A percentile compares a stretch with the other conserved stretches of the same genome.
Conservation (phyloP, 2,888 invertebrate genomes). For the Coleophora deauratella region DNA sequence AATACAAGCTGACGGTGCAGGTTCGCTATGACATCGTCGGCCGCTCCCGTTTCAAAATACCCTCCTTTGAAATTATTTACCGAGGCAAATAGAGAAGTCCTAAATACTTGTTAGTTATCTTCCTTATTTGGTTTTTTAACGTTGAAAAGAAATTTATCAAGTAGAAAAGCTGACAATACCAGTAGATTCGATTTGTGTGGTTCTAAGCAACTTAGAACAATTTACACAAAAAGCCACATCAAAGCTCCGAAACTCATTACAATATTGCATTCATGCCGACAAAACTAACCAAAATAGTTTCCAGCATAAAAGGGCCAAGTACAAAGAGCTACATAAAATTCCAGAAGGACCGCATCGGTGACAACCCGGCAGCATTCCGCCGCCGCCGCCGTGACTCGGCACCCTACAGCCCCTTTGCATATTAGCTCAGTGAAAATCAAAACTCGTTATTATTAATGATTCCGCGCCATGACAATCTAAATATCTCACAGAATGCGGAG, state of each 20-base stretch:
- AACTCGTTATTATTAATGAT: slow-evolving; percentile 72
- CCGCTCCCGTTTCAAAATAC: slow-evolving; percentile 17
- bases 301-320: slow-evolving; percentile 58
- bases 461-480: slow-evolving; percentile 66
- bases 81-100: no score
- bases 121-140: no score
- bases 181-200: no score
- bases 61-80: neutral
- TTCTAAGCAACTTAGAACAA: no score
- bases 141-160: no score
- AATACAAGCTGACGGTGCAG: slow-evolving; percentile 71
- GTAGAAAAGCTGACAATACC: no score
- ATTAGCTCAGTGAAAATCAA: slow-evolving; percentile 71
- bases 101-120: no score
- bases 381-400: slow-evolving; percentile 60
- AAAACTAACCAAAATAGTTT: slow-evolving; percentile 63
- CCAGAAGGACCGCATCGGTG: slow-evolving; percentile 63
- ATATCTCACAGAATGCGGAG: slow-evolving; percentile 50
- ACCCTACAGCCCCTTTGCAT: slow-evolving; percentile 63
- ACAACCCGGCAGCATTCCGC: slow-evolving; percentile 65
- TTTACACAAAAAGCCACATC: slow-evolving; percentile 38
- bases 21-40: slow-evolving; percentile 51
- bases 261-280: slow-evolving; percentile 31
- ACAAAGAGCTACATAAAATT: slow-evolving; percentile 72
- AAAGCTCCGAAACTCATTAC: slow-evolving; percentile 59